Evolutionary conservation across 2,888 invertebrate genomes (phyloP), one percentile per base, ranked within the genome.

Genomic region (Drosophila neotestacea): DNA sequence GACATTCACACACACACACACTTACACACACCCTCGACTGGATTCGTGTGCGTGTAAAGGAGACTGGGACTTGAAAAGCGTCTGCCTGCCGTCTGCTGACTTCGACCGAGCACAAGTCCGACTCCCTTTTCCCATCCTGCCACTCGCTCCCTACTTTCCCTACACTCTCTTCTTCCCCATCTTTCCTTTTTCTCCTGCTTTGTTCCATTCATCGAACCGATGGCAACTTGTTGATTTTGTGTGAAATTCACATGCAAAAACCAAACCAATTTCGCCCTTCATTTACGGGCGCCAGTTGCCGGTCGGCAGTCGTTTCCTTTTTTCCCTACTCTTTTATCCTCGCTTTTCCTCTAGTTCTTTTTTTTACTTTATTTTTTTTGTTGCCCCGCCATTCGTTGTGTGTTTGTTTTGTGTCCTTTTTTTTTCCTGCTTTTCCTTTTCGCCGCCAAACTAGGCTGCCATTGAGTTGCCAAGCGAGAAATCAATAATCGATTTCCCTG

Each of bases 181-280:
- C 32, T 22, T 30, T 44, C 50, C 51, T 51, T 16, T 44, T 34
- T 47, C 32, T 44, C 39, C 54, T 13, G 50, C 54, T 47, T 58
- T 58, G 69, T 60, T 59, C 70, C 83, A 87, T 81, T 88, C 89
- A 85, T 82, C 77, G 83, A 83, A 88, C 87, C 81, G 80, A 84
- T 83, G 86, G 85, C 91, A 85, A 91, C 90, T 90, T 91, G 91
- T 91, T 91, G 91, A 89, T 79, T 85, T 85, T 78, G 75, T 86
- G 81, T 50, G 58, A 73, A 89, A 69, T 85, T 77, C 85, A 87
- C 85, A 85, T 85, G 89, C 85, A 85, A 85, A 85, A 85, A 88
- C 88, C 88, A 83, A 85, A 82, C 82, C 85, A 87, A 85, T 88
- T 85, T 89, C 78, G 87, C 85, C 85, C 82, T 86, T 86, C 85